Percentiles rank a stretch among this genome's conserved stretches.
Conservation (phyloP, 2,888 invertebrate species). For the Noctua janthe region DNA sequence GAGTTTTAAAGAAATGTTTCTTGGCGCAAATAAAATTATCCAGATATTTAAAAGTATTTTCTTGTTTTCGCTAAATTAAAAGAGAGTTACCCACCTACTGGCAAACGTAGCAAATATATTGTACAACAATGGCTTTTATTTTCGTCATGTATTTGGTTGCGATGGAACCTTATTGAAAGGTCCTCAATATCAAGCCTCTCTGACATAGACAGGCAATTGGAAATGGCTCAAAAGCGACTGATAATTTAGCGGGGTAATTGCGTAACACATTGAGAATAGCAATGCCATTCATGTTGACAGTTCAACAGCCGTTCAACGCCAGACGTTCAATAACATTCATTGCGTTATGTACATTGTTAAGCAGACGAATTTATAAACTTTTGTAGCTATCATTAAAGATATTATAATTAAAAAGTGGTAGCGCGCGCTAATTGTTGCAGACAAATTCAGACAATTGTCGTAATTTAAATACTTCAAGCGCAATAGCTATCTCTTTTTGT, state of each 20-base stretch:
- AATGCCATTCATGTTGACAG: background rate
- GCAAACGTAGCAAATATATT: background rate
- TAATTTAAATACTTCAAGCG: too few species aligned
- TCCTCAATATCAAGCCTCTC: background rate
- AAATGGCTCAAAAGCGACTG: background rate
- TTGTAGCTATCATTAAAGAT: too few species aligned
- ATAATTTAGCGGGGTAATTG: background rate
- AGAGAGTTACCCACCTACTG: background rate
- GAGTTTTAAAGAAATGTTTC: slow-evolving; percentile 47
- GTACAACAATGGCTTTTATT: background rate
- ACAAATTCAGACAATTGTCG: too few species aligned
- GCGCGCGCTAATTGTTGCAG: too few species aligned
- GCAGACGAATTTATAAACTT: too few species aligned
- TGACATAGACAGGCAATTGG: background rate
- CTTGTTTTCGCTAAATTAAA: slow-evolving; percentile 4
- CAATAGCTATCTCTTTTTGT: too few species aligned
- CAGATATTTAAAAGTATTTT: slow-evolving; percentile 26
- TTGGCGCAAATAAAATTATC: slow-evolving; percentile 32
- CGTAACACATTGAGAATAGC: background rate
- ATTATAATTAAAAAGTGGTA: too few species aligned
- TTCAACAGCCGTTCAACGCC: background rate
- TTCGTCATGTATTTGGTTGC: background rate
- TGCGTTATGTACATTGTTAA: background rate
- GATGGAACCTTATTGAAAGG: background rate
- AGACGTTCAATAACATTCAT: background rate